Base-by-base conservation (phyloP, 23 tunicate species). In the Corella eumyota region DNA sequence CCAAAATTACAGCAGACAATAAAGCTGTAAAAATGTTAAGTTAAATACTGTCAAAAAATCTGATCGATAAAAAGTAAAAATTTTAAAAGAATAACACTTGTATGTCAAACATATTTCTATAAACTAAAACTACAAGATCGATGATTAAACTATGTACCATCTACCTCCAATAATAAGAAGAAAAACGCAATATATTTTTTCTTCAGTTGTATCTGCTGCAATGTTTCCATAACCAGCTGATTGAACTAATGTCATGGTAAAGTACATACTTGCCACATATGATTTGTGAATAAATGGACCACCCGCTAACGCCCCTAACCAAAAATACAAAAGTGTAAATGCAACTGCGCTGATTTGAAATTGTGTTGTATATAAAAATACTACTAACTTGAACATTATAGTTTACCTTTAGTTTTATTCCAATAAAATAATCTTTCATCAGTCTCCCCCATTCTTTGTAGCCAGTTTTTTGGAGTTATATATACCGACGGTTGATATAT, bases 141-240 rank as follows among this genome's bases (percentile, higher is more conserved):
- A n/a, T n/a, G n/a, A n/a, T n/a, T n/a, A n/a, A n/a, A n/a, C n/a
- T n/a, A n/a, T n/a, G n/a, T n/a, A n/a, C n/a, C n/a, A n/a, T n/a
- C n/a, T 23, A 84, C 94, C 76, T 63, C 94, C 94, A n/a, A 84
- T 17, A 23, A 76, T 11, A 32, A 84, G 60, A 19, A 84, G 75
- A 32, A 84, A 68, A 15, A 84, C 65, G 73, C 94, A 84, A 36
- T 67, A 84, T 25, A 75, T 57, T 45, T 68, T 60, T 59, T 84
- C 94, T 6, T 24, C 19, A 15, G 25, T 27, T 0, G 94, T 84
- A n/a, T 84, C 94, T 17, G 67, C 94, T 3, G 66, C 77, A n/a
- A 75, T 64, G 44, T 84, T 84, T 60, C 94, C 94, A 63, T 69
- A 84, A 3, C 94, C 94, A 27, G 69, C 84, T 32, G 94, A 84